Evolutionary conservation across 2,797 vertebrate genomes (phyloP), one percentile per base, ranked within the genome.

Genomic region (Basileuterus tristriatus): DNA sequence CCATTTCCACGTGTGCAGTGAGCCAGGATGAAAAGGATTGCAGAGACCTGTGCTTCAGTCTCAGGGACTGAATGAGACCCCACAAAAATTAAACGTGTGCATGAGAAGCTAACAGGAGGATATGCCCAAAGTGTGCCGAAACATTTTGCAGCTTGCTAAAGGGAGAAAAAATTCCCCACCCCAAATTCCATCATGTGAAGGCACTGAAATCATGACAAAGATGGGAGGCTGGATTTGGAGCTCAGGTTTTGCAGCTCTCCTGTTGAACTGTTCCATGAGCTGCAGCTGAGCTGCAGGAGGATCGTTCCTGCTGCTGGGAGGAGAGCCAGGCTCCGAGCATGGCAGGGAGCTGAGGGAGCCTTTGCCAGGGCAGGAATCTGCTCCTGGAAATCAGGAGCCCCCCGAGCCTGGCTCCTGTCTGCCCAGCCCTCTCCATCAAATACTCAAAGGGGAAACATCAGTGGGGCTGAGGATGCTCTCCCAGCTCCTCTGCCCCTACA

Each of bases 231-330:
- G 0, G 44, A 18, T 29, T 50, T 56, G 76, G 72, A 22, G 14
- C 27, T 34, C 32, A 5, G 20, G 1, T 15, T 65, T 15, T 60
- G 75, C 60, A 8, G 85, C 43, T 55, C 32, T 1, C 32, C 47
- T 27, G 47, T 49, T 64, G 12, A 11, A 10, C 2, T 32, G n/a
- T 12, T 68, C 34, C 46, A 15, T 64, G 27, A 41, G 79, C 11
- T 68, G 9, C 44, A 5, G 6, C n/a, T 26, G 3, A 23, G 12
- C 17, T 41, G 0, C 17, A 13, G 30, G 58, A n/a, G 36, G 23
- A 2, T 59, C 15, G 3, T 39, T 13, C 1, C 8, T 1, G 64
- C 22, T 52, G 19, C 36, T 8, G 7, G 59, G 36, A 15, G 15
- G 37, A 62, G 60, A 30, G 29, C 29, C 49, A 19, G 50, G 50